A percentile compares a stretch with the other conserved stretches of the same genome.
These are phyloP conservation scores for Eolophus roseicapilla DNA, from an alignment of 2,113 vertebrate species.

Conservation along the genomic window DNA sequence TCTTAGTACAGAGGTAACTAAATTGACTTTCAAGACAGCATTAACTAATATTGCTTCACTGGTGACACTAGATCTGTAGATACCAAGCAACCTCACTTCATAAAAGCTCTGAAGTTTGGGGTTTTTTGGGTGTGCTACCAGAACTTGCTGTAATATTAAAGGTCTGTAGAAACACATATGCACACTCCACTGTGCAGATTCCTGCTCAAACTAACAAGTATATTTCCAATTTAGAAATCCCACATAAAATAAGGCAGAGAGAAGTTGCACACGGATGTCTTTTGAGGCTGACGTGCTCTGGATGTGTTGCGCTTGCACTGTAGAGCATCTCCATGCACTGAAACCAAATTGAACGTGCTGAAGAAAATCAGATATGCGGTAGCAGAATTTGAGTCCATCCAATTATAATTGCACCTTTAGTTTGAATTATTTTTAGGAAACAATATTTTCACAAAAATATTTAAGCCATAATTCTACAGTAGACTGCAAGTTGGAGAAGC, in stretches of 20 bases:
- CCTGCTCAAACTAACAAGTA: background rate
- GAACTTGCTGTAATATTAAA: background rate
- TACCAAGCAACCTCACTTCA: too few species aligned
- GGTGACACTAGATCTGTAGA: too few species aligned
- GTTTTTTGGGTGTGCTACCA: background rate
- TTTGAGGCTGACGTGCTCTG: background rate
- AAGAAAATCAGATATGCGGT: background rate
- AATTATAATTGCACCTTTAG: background rate
- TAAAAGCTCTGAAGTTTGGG: too few species aligned
- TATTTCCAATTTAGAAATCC: background rate
- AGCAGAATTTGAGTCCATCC: background rate
- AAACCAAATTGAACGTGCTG: background rate
- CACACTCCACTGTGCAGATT: background rate
- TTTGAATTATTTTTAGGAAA: background rate
- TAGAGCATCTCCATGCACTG: background rate
- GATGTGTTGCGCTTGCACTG: background rate
- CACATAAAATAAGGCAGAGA: background rate
- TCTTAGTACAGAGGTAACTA: too few species aligned
- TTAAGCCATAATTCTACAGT: background rate
- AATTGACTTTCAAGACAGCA: too few species aligned
- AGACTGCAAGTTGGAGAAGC: background rate
- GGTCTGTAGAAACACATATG: background rate
- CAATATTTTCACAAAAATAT: background rate
- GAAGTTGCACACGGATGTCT: rapidly evolving
- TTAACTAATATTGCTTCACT: too few species aligned